Evolutionary conservation across 2,113 vertebrate genomes (phyloP), one percentile per base, ranked within the genome.

Genomic region (Petromus typicus): DNA sequence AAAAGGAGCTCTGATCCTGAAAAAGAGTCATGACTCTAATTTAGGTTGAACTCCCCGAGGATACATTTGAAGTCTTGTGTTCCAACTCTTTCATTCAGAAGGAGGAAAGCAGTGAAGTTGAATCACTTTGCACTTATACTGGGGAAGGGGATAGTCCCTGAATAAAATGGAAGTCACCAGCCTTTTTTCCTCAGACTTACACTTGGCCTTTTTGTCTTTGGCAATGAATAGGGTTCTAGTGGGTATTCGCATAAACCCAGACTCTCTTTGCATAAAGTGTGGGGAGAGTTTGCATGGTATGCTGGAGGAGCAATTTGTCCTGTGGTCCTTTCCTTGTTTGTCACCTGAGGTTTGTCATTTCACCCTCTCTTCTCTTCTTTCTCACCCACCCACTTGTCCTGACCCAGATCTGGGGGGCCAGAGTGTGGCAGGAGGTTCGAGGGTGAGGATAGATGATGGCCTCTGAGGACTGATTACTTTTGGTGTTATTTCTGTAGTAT

Each of bases 341-440:
- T 95, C 79, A 94, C 59, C 83, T 94, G 79, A 96, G 61, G 54
- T 80, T 95, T 95, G 54, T 84, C 40, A 93, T 69, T 96, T 95
- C 63, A 20, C 10, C 94, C n/a, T n/a, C n/a, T n/a, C 57, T 32
- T 88, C 51, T 90, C n/a, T 89, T 93, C 32, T 32, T 94, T 95
- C 86, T 94, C 56, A 95, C 88, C 23, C 10, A 0, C 92, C 66
- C 67, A 81, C 89, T 86, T 89, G n/a, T 94, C 37, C 61, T 96
- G 92, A 95, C 85, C 92, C 76, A 96, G 71, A 95, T 89, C 23
- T 81, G 18, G 43, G 63, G 23, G 37, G 9, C 18, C 27, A 48
- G 37, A 92, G 37, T 1, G 0, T 81, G 54, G 86, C 54, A 89
- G 40, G 57, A 86, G 45, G 34, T 40, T 89, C 23, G 4, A 75